phyloP scores from a whole-genome alignment of 2,113 vertebrate genomes.

The Rattus norvegicus region GRCr8 NC_086020.1:210632501-210633000 shows the following conservation, averaged over 20 bases:
- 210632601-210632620: conserved; percentile 37
- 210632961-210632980: background rate
- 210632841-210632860: background rate
- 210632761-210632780: background rate
- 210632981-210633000: background rate
- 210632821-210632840: background rate
- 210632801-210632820: background rate
- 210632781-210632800: background rate
- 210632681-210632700: background rate
- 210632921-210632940: background rate
- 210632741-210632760: background rate
- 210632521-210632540: background rate
- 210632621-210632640: conserved; percentile 28
- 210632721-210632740: background rate
- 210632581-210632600: background rate
- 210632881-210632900: background rate
- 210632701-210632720: background rate
- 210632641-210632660: background rate
- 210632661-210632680: background rate
- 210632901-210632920: no score
- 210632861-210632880: background rate
- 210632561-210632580: background rate
- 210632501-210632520: background rate
- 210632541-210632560: background rate
- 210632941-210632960: background rate